A percentile compares a stretch with the other conserved stretches of the same genome.
Conservation (phyloP, 1,140 invertebrate genomes). For the Ericerus pela region DNA sequence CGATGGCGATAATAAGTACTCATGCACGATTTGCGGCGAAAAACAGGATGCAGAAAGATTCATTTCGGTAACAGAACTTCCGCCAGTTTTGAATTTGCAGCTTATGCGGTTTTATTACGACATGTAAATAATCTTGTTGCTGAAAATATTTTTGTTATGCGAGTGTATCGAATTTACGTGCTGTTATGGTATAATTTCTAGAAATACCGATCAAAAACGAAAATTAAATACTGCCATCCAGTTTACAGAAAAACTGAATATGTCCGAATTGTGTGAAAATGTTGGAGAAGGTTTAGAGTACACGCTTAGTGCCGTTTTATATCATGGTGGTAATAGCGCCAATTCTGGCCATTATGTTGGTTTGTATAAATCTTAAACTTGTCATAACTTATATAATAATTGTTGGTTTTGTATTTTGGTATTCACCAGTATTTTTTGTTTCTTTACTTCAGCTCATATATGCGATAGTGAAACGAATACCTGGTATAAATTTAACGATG, state of each 20-base stretch:
- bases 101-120: slow-evolving; percentile 52
- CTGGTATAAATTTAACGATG: slow-evolving; percentile 57
- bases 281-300: slow-evolving; percentile 35
- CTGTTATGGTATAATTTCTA: slow-evolving; percentile 24
- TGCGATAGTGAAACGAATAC: slow-evolving; percentile 37
- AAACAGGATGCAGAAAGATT: slow-evolving; percentile 47
- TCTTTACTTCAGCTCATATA: slow-evolving; percentile 36
- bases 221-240: slow-evolving; percentile 49
- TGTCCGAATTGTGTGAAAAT: slow-evolving; percentile 39
- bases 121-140: slow-evolving; percentile 31
- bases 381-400: not conserved
- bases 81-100: slow-evolving; percentile 56
- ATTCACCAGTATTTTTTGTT: slow-evolving; percentile 5
- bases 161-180: slow-evolving; percentile 2
- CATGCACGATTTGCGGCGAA: slow-evolving; percentile 41
- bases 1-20: slow-evolving; percentile 49
- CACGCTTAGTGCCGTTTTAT: slow-evolving; percentile 46
- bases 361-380: slow-evolving; percentile 28
- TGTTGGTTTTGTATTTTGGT: not conserved
- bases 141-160: not conserved
- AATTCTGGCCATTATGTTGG: slow-evolving; percentile 57
- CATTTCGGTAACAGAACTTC: slow-evolving; percentile 42
- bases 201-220: slow-evolving; percentile 46
- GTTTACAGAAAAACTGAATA: slow-evolving; percentile 52
- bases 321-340: slow-evolving; percentile 48